These are phyloP conservation scores for Microchrysa polita DNA, from an alignment of 2,888 invertebrate species.

Conservation along the genomic window DNA sequence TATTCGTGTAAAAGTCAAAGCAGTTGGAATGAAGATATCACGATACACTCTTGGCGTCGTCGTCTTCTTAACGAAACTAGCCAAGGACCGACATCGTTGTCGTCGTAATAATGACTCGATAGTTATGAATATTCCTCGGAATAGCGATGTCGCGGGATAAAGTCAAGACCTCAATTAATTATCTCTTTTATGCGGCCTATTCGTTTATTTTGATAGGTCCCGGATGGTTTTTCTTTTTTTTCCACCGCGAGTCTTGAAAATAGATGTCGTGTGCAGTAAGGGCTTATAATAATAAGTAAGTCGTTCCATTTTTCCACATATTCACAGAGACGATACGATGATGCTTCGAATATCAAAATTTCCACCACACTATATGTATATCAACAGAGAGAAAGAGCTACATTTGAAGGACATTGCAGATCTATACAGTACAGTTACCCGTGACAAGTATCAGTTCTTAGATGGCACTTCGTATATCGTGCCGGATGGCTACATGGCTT, in stretches of 20 bases:
- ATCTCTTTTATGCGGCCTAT: constrained; percentile 9
- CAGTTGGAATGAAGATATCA: constrained; percentile 23
- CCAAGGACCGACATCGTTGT: not conserved
- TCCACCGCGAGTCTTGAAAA: too few relatives aligned
- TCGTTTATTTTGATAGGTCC: constrained; percentile 4
- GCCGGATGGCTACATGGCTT: constrained; percentile 17
- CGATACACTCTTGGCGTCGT: not conserved
- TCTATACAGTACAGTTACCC: constrained; percentile 6
- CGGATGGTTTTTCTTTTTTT: too few relatives aligned
- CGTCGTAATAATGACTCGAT: constrained; percentile 10
- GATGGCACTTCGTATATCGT: not conserved
- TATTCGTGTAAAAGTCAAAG: constrained; percentile 9
- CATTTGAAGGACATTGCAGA: not conserved
- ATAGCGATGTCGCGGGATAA: not conserved
- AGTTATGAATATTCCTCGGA: constrained; percentile 16
- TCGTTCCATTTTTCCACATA: too few relatives aligned
- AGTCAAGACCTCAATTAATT: constrained; percentile 25
- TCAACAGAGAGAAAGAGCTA: not conserved
- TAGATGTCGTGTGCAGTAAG: too few relatives aligned
- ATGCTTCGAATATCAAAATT: too few relatives aligned
- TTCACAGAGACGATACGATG: too few relatives aligned
- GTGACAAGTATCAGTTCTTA: not conserved
- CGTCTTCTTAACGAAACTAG: not conserved
- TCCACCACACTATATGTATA: not conserved
- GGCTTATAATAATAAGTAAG: too few relatives aligned